Evolutionary conservation across 1,140 invertebrate species (phyloP), one percentile per base, ranked within the genome.

Genomic region (Stegodyphus dumicola): DNA sequence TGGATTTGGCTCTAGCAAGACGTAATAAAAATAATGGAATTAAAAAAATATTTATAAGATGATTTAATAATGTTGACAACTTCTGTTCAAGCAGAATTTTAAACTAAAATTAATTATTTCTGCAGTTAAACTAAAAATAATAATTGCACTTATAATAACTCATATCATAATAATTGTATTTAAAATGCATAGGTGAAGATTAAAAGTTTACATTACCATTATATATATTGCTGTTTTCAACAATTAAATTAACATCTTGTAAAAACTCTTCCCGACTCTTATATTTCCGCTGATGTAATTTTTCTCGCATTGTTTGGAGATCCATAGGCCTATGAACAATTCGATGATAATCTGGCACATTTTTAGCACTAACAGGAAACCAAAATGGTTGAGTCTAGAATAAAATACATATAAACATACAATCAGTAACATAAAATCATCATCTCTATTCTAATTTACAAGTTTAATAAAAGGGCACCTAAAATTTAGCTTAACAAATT

Each of bases 291-390:
- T 96, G 94, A 10, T 97, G 92, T 5, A 99, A 91, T 90, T 97
- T 97, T 88, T 99, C 97, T 83, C 97, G 91, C 86, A 99, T 99
- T 0, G 96, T 97, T 91, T 99, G 98, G 60, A 99, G 91, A 91
- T 99, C 98, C 96, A 99, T 99, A 0, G 98, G 98, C 80, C 95
- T 93, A 64, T 94, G 93, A 9, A 99, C 93, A 53, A 99, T 97
- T 85, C 95, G 94, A 89, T 98, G 95, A 90, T 99, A 99, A 92
- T 99, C 97, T 0, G 96, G 95, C 7, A 99, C 96, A 88, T 95
- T 94, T 92, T 99, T 99, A 15, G 94, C 92, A 92, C 96, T 99
- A 56, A 99, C 98, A 7, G 98, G 98, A 88, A 96, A 95, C 64
- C 98, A 91, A 91, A 99, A 99, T 0, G 95, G 95, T 88, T 96